Evolutionary conservation across 2,888 invertebrate genomes (phyloP).

Genomic region (Caenorhabditis macrosperma): DNA sequence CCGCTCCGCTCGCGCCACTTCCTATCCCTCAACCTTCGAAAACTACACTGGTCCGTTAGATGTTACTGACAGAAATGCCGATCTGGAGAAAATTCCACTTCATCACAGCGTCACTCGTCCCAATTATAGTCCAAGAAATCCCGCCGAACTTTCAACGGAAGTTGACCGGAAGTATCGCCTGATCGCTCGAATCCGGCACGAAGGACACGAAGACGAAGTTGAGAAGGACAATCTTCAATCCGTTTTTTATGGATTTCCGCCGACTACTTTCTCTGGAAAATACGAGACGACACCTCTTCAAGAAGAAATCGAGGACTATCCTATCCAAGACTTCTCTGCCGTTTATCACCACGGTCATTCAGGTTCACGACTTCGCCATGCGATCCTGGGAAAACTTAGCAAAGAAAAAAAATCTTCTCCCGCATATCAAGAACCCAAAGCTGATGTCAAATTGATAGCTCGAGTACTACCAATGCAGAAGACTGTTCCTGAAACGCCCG

Average conservation of each 20-base stretch:
- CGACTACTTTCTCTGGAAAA: slow-evolving; percentile 40
- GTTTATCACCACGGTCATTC: slow-evolving; percentile 60
- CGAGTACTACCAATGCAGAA: slow-evolving; percentile 38
- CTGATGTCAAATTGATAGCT: slow-evolving; percentile 54
- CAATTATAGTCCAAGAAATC: not conserved
- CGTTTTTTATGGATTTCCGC: slow-evolving; percentile 44
- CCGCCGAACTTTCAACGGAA: slow-evolving; percentile 6
- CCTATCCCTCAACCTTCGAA: slow-evolving; percentile 28
- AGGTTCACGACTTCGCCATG: not conserved
- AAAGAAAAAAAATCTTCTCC: slow-evolving; percentile 8
- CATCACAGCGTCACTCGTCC: not conserved
- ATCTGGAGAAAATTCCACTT: slow-evolving; percentile 47
- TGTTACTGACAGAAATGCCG: slow-evolving; percentile 26
- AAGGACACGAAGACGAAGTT: slow-evolving; percentile 60
- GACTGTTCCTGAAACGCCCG: not conserved
- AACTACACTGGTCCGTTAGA: slow-evolving; percentile 47
- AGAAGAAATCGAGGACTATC: slow-evolving; percentile 33
- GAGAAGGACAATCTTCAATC: slow-evolving; percentile 41
- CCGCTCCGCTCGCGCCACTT: slow-evolving; percentile 3
- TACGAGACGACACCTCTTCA: slow-evolving; percentile 16
- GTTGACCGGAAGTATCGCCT: slow-evolving; percentile 48
- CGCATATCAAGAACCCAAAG: slow-evolving; percentile 9
- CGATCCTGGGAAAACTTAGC: slow-evolving; percentile 10
- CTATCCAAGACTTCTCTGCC: slow-evolving; percentile 38
- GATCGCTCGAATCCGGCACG: slow-evolving; percentile 57